phyloP scores from a whole-genome alignment of 2,113 vertebrate genomes.

The Gulo gulo region DNA sequence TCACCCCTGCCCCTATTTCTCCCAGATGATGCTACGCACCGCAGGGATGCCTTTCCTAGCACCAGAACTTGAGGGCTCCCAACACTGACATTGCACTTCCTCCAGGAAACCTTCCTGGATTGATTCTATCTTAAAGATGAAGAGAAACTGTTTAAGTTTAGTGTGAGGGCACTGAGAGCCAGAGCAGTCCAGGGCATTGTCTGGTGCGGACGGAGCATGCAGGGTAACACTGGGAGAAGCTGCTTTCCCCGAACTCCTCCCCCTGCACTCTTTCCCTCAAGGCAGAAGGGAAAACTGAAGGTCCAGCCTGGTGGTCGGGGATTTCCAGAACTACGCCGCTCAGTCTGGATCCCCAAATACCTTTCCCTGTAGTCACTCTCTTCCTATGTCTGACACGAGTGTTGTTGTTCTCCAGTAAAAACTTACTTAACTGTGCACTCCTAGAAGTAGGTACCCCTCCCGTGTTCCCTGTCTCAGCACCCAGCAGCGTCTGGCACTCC shows the following conservation, averaged over 20 bases:
- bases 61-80: neutral
- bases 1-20: neutral
- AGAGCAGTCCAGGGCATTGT: neutral
- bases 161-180: neutral
- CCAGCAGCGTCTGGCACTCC: neutral
- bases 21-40: neutral
- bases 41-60: neutral
- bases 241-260: neutral
- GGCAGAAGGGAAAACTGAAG: neutral
- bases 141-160: neutral
- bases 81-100: neutral
- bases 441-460: neutral
- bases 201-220: fast-evolving
- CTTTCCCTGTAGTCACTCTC: neutral
- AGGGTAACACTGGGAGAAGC: neutral
- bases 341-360: neutral
- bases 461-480: neutral
- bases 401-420: slow-evolving; percentile 12
- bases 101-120: slow-evolving; percentile 16
- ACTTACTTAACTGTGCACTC: neutral
- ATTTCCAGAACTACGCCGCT: neutral
- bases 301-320: neutral
- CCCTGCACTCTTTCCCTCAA: neutral
- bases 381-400: neutral
- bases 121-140: neutral